Conservation (phyloP, 2,888 invertebrate species). For the Drosophila nigritarsus region DNA sequence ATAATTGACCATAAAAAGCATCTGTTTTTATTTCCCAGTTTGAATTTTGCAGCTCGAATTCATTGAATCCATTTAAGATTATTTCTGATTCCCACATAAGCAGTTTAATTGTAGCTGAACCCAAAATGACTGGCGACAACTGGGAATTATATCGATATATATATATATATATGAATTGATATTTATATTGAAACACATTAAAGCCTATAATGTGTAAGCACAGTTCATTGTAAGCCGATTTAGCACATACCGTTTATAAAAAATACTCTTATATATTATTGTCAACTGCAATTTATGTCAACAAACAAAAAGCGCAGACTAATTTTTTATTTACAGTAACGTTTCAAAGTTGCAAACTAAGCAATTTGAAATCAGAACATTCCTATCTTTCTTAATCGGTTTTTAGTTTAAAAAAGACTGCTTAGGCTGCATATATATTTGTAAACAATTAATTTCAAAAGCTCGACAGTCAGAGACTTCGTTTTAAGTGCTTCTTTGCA, state of each 20-base stretch:
- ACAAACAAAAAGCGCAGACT: neutral
- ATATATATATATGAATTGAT: neutral
- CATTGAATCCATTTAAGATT: neutral
- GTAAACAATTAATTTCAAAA: neutral
- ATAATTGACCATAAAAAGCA: neutral
- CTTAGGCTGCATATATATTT: neutral
- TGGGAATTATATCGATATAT: neutral
- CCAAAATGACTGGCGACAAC: neutral
- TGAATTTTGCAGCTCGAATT: neutral
- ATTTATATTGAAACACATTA: neutral
- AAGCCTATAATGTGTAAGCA: neutral
- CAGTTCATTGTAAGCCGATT: neutral
- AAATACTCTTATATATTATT: neutral
- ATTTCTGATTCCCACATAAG: neutral
- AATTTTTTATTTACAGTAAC: neutral
- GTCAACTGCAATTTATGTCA: neutral
- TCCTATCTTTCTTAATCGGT: neutral
- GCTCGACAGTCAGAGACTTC: neutral
- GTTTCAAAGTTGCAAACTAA: conserved; percentile 4
- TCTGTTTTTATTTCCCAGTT: neutral
- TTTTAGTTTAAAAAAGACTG: neutral
- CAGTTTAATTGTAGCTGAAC: neutral
- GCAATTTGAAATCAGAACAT: neutral
- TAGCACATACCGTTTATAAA: neutral
- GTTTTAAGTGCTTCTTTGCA: neutral